These are phyloP conservation scores for Zoroaster sp. DNA, from an alignment of 53 echinoderm and acorn worm species.

Conservation along the genomic window DNA sequence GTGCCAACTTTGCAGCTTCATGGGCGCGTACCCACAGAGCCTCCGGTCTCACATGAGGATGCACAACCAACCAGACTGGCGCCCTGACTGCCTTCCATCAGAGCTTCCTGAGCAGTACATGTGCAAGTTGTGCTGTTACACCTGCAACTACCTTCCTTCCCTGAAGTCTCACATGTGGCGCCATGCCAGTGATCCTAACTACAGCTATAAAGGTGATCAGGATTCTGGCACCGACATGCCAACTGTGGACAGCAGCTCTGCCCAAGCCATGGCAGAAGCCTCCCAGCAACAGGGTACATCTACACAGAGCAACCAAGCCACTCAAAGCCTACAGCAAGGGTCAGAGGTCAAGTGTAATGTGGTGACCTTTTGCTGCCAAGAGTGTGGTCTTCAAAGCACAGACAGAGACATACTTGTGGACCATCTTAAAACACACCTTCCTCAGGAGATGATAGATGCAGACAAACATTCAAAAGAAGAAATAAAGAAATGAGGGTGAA, in stretches of 20 bases:
- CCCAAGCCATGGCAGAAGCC: background rate
- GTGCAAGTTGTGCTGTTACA: conserved; percentile 91
- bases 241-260: background rate
- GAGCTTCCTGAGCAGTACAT: conserved; percentile 71
- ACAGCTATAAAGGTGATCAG: conserved; percentile 70
- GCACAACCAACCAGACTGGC: conserved; percentile 51
- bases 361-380: conserved; percentile 83
- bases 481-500: too few species aligned
- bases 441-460: too few species aligned
- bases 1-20: conserved; percentile 85
- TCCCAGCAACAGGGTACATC: background rate
- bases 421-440: conserved; percentile 73
- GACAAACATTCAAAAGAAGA: too few species aligned
- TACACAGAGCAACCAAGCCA: background rate
- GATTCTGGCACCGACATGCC: background rate
- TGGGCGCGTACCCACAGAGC: conserved; percentile 96
- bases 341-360: background rate
- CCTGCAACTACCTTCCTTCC: conserved; percentile 86
- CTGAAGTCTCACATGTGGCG: conserved; percentile 99
- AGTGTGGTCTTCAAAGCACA: conserved; percentile 84
- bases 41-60: conserved; percentile 90
- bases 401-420: conserved; percentile 64
- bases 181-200: conserved; percentile 88
- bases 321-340: background rate
- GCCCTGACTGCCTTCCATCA: conserved; percentile 1